These are phyloP conservation scores for Acleris sparsana DNA, from an alignment of 2,888 invertebrate genomes.

Conservation along the genomic window DNA sequence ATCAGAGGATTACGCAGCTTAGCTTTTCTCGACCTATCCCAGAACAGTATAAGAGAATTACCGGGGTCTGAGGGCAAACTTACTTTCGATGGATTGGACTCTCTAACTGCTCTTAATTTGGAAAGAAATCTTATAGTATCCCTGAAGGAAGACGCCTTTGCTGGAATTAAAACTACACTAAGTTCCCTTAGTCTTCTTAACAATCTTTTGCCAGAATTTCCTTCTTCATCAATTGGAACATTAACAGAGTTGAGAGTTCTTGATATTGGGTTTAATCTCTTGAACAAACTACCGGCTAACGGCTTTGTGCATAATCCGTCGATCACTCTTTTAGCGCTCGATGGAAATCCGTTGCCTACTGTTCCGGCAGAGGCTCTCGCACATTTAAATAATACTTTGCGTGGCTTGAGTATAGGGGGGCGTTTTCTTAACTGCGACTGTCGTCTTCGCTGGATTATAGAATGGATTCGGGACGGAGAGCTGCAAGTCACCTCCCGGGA, in stretches of 20 bases:
- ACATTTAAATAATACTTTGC: constrained; percentile 91
- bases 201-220: constrained; percentile 94
- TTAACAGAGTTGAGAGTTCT: constrained; percentile 92
- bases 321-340: constrained; percentile 93
- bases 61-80: constrained; percentile 87
- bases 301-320: constrained; percentile 93
- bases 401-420: constrained; percentile 94
- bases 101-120: constrained; percentile 93
- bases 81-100: constrained; percentile 90
- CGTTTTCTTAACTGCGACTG: constrained; percentile 95
- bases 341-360: constrained; percentile 94
- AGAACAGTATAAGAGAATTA: constrained; percentile 92
- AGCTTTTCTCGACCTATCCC: constrained; percentile 94
- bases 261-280: constrained; percentile 95
- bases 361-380: constrained; percentile 91
- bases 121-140: constrained; percentile 93
- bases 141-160: constrained; percentile 89
- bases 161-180: constrained; percentile 90
- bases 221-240: constrained; percentile 90
- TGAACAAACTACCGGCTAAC: constrained; percentile 90
- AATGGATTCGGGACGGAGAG: constrained; percentile 94
- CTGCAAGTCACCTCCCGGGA: constrained; percentile 96
- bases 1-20: constrained; percentile 89
- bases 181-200: constrained; percentile 95
- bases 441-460: constrained; percentile 92